These are phyloP conservation scores for Hipposideros armiger DNA, from an alignment of 2,113 vertebrate genomes.

Conservation along the genomic window DNA sequence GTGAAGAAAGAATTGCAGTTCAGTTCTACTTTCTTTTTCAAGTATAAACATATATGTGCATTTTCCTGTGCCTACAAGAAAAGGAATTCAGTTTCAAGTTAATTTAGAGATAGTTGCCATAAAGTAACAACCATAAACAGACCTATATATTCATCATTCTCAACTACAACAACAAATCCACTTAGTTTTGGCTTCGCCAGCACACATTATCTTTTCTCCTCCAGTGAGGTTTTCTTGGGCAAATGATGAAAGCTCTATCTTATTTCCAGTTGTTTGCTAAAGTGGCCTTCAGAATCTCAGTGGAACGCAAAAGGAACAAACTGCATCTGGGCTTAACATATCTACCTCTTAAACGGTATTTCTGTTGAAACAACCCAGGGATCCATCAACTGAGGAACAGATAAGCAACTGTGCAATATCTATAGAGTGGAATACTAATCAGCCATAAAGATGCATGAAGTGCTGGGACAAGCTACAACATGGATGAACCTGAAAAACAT, in stretches of 20 bases:
- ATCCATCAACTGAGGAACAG: not conserved
- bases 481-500: not conserved
- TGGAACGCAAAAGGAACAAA: not conserved
- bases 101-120: not conserved
- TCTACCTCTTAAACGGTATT: not conserved
- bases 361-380: not conserved
- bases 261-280: not conserved
- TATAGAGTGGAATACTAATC: not conserved
- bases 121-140: not conserved
- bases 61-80: constrained; percentile 38
- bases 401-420: not conserved
- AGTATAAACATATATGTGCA: not conserved
- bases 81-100: not conserved
- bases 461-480: not conserved
- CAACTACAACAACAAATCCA: not conserved
- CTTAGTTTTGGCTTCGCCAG: not conserved
- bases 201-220: not conserved
- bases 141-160: not conserved
- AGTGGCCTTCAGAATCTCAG: not conserved
- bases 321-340: not conserved
- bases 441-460: not conserved
- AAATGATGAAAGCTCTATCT: not conserved
- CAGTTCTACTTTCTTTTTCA: constrained; percentile 39
- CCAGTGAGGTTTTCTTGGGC: not conserved
- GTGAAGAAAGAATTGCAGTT: not conserved